Conservation (phyloP, 1,140 invertebrate genomes). For the Rhagoletis zephyria region DNA sequence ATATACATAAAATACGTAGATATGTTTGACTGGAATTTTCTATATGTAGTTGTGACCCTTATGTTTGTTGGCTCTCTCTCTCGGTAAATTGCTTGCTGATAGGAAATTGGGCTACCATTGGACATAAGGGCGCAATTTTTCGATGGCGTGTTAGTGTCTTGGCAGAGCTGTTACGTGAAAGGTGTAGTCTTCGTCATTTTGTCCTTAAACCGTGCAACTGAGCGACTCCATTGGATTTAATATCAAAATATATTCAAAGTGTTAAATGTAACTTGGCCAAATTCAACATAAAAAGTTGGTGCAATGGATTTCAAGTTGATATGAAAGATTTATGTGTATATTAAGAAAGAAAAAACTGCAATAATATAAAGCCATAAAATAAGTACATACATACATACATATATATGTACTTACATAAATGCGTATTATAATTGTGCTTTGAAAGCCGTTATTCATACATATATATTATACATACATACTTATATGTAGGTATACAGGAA, state of each 20-base stretch:
- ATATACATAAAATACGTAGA: not conserved
- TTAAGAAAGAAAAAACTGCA: not conserved
- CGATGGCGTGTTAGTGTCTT: slow-evolving; percentile 27
- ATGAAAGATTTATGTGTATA: not conserved
- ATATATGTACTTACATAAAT: not conserved
- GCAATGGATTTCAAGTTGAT: not conserved
- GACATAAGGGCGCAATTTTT: slow-evolving; percentile 27
- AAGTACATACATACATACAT: not conserved
- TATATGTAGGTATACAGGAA: not conserved
- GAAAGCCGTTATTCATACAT: not conserved
- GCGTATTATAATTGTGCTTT: slow-evolving; percentile 18
- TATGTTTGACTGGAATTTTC: not conserved
- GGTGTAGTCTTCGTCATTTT: slow-evolving; percentile 46
- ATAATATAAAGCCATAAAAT: slow-evolving; percentile 27
- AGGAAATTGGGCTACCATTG: slow-evolving; percentile 11
- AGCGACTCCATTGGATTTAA: slow-evolving; percentile 8
- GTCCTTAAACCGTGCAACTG: slow-evolving; percentile 49
- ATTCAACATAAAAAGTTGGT: not conserved
- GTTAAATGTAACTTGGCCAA: not conserved
- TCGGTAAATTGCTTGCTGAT: slow-evolving; percentile 11
- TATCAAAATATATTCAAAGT: slow-evolving; percentile 14
- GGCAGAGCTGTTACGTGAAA: slow-evolving; percentile 38
- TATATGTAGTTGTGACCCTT: not conserved
- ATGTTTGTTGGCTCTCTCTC: slow-evolving; percentile 1
- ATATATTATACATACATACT: not conserved